Evolutionary conservation across 2,113 vertebrate genomes (phyloP).

Genomic region (Cygnus atratus): DNA sequence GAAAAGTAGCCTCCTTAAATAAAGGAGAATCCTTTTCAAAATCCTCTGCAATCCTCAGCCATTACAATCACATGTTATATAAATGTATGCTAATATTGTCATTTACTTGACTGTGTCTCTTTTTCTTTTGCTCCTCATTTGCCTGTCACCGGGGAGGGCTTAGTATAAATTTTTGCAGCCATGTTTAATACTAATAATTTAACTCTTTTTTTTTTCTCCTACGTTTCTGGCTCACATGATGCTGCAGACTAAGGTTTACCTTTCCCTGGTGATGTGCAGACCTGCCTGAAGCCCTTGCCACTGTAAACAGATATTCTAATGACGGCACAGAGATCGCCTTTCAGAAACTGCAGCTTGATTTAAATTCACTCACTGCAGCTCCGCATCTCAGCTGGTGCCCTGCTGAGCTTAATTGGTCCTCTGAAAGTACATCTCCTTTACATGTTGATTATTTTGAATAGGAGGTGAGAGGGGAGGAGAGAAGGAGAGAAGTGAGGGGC

Average conservation of each 20-base stretch:
- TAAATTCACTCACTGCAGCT: constrained; percentile 51
- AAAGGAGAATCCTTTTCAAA: constrained; percentile 32
- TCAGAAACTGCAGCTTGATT: constrained; percentile 51
- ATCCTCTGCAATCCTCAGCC: background rate
- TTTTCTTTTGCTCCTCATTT: background rate
- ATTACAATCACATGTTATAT: background rate
- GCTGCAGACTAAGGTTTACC: background rate
- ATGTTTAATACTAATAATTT: background rate
- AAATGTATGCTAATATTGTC: background rate
- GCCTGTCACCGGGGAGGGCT: background rate
- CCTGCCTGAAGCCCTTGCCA: background rate
- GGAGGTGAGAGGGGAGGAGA: background rate
- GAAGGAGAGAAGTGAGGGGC: background rate
- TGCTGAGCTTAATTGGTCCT: constrained; percentile 58
- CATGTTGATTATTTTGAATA: constrained; percentile 42
- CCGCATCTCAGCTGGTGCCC: constrained; percentile 21
- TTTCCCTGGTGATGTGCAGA: background rate
- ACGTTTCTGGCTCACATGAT: background rate
- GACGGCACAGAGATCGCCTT: background rate
- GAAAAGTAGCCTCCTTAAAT: background rate
- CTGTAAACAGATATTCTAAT: constrained; percentile 3
- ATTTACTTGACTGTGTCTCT: background rate
- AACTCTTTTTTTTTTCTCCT: background rate
- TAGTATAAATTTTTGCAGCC: background rate
- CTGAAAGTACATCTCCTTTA: constrained; percentile 30